Conservation (phyloP, 2,888 invertebrate species). For the Pyrocoelia pectoralis region DNA sequence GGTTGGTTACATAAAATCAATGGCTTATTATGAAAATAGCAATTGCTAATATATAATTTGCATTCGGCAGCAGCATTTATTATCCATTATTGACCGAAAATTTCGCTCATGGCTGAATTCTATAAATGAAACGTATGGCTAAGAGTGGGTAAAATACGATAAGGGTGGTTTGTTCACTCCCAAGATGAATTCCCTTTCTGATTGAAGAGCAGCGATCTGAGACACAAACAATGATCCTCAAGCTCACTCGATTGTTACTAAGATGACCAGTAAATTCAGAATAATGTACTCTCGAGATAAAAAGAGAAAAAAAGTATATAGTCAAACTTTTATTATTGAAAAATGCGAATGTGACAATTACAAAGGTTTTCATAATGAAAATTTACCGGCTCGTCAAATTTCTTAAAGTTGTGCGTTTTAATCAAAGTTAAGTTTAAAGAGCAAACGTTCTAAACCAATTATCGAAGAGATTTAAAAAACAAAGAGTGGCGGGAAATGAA, state of each 20-base stretch:
- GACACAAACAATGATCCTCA: slow-evolving; percentile 31
- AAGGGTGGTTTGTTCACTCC: slow-evolving; percentile 24
- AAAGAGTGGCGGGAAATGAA: slow-evolving; percentile 42
- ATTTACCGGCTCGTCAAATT: too few relatives aligned
- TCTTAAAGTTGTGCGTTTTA: not conserved
- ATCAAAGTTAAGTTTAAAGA: slow-evolving; percentile 4
- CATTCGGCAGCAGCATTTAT: not conserved
- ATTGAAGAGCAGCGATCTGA: slow-evolving; percentile 33
- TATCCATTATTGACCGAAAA: slow-evolving; percentile 12
- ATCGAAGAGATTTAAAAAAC: slow-evolving; percentile 31
- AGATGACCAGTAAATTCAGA: slow-evolving; percentile 34
- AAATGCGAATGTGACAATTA: too few relatives aligned
- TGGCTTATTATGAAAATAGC: not conserved
- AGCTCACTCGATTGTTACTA: slow-evolving; percentile 26
- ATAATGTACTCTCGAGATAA: slow-evolving; percentile 28
- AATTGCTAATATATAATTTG: not conserved
- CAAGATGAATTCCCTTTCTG: slow-evolving; percentile 24
- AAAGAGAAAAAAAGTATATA: slow-evolving; percentile 14
- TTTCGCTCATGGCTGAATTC: slow-evolving; percentile 21
- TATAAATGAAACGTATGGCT: slow-evolving; percentile 26
- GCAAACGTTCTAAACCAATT: slow-evolving; percentile 25
- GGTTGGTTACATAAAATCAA: slow-evolving; percentile 4
- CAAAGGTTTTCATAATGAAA: too few relatives aligned
- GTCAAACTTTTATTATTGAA: too few relatives aligned
- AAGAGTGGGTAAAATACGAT: slow-evolving; percentile 29